These are phyloP conservation scores for Cephalopachus bancanus DNA, from an alignment of 2,797 vertebrate genomes.

Conservation along the genomic window DNA sequence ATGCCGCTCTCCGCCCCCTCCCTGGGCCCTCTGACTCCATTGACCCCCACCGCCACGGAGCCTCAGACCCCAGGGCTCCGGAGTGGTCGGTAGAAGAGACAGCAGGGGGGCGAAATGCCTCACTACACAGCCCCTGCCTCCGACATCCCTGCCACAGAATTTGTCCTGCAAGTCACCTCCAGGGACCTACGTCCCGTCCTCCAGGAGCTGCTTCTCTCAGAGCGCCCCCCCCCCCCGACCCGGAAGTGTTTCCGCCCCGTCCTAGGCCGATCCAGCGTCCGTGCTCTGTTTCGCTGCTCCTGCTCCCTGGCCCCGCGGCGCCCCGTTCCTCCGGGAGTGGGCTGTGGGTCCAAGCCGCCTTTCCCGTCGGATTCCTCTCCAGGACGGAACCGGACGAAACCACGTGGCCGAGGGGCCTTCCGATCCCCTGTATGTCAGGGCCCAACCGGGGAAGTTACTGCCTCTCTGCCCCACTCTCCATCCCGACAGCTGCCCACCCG, in stretches of 20 bases:
- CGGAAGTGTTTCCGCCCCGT: fast-evolving
- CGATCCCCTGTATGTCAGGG: slow-evolving; percentile 87
- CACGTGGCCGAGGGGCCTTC: slow-evolving; percentile 85
- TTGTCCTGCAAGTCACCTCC: not conserved
- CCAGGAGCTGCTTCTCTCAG: not conserved
- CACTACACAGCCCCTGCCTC: not conserved
- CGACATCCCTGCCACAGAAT: not conserved
- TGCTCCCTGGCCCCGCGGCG: not conserved
- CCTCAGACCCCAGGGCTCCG: slow-evolving; percentile 73
- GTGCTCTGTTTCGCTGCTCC: too few relatives aligned
- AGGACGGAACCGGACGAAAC: slow-evolving; percentile 80
- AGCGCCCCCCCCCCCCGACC: not conserved
- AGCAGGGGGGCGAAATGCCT: not conserved
- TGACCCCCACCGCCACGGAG: slow-evolving; percentile 42
- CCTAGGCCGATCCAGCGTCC: too few relatives aligned
- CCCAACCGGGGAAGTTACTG: too few relatives aligned
- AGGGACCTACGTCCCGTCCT: not conserved
- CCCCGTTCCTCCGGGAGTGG: not conserved
- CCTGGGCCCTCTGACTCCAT: slow-evolving; percentile 48
- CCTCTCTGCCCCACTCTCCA: not conserved
- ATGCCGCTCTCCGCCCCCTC: fast-evolving
- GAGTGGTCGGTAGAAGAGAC: slow-evolving; percentile 62
- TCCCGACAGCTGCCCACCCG: not conserved
- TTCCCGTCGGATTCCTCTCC: slow-evolving; percentile 24
- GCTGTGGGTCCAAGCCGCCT: not conserved